phyloP scores from a whole-genome alignment of 2,888 invertebrate genomes.

The Macroteleia sp. region DNA sequence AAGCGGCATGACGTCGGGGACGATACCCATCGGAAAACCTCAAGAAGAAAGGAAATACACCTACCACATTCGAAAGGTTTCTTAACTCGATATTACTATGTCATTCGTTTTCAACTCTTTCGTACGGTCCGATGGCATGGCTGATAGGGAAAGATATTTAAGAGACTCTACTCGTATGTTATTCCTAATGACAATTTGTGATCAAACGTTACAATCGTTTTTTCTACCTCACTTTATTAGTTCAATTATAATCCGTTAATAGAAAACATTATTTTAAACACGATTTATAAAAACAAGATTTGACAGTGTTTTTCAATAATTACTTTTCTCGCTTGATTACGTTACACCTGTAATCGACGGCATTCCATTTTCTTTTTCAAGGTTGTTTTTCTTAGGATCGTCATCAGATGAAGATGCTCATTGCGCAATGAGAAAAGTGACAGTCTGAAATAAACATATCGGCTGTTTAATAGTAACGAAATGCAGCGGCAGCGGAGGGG shows the following conservation, averaged over 20 bases:
- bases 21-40: constrained; percentile 46
- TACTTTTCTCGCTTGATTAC: too few relatives aligned
- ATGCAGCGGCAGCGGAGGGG: constrained; percentile 10
- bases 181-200: too few relatives aligned
- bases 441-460: constrained; percentile 1
- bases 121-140: too few relatives aligned
- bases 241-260: too few relatives aligned
- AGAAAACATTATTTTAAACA: too few relatives aligned
- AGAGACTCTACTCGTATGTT: too few relatives aligned
- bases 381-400: background rate
- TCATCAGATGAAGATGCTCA: background rate
- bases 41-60: constrained; percentile 27
- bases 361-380: background rate
- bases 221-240: too few relatives aligned
- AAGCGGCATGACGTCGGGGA: constrained; percentile 45
- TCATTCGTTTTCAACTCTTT: constrained; percentile 32
- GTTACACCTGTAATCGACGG: too few relatives aligned
- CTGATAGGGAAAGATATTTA: too few relatives aligned
- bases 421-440: constrained; percentile 8
- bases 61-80: constrained; percentile 31
- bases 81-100: constrained; percentile 34
- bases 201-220: too few relatives aligned
- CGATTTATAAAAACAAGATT: too few relatives aligned
- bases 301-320: too few relatives aligned
- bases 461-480: background rate